phyloP scores from a whole-genome alignment of 2,113 vertebrate genomes.

The Chionomys nivalis region DNA sequence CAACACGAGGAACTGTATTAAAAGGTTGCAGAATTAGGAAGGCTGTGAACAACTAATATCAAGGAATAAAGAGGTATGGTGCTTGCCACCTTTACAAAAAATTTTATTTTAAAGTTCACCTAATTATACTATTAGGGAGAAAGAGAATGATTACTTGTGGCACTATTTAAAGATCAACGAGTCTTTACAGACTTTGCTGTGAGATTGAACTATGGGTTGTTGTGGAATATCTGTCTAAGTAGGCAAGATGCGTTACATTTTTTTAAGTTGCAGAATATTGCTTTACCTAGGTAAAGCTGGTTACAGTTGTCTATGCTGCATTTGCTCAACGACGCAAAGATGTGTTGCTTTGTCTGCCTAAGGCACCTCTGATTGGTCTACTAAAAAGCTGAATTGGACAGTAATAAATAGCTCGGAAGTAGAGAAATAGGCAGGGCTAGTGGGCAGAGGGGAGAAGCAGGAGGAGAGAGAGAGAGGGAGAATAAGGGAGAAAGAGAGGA shows the following conservation, averaged over 20 bases:
- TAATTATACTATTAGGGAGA: not conserved
- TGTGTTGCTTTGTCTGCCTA: too few relatives aligned
- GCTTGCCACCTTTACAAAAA: not conserved
- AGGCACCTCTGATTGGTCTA: too few relatives aligned
- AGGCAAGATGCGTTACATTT: not conserved
- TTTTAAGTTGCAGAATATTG: not conserved
- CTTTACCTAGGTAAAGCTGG: too few relatives aligned
- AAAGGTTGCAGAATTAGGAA: not conserved
- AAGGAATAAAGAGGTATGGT: not conserved
- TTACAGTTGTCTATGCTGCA: too few relatives aligned
- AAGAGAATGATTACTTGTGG: not conserved
- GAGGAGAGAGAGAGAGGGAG: too few relatives aligned
- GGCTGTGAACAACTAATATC: not conserved
- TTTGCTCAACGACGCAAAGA: too few relatives aligned
- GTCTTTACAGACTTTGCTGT: conserved; percentile 7
- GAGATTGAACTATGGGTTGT: not conserved
- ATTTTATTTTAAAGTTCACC: not conserved
- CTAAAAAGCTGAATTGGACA: too few relatives aligned
- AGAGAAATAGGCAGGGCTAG: too few relatives aligned
- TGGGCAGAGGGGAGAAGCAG: too few relatives aligned
- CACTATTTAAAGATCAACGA: conserved; percentile 3
- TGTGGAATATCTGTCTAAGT: not conserved
- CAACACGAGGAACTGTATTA: not conserved
- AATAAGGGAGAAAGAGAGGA: not conserved
- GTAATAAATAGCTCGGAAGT: too few relatives aligned